phyloP scores from a whole-genome alignment of 2,888 invertebrate genomes.

The Electrophaes corylata region DNA sequence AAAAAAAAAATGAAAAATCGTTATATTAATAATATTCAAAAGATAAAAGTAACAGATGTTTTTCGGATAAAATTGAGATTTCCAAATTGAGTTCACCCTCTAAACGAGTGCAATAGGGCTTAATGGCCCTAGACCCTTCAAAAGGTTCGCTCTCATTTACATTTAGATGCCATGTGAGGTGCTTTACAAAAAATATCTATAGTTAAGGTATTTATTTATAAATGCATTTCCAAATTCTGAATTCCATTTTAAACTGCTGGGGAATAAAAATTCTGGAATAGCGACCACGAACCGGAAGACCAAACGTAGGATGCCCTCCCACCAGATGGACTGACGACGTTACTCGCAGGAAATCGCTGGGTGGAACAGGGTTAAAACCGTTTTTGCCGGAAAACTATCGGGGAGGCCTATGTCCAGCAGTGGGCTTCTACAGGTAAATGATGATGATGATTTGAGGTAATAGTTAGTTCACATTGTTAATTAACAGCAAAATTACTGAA shows the following conservation, averaged over 20 bases:
- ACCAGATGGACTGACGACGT: too few species aligned
- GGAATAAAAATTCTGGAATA: too few species aligned
- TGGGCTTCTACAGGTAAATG: too few species aligned
- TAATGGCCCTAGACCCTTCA: conserved; percentile 22
- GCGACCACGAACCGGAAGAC: too few species aligned
- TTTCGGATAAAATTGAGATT: conserved; percentile 13
- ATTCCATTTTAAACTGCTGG: background rate
- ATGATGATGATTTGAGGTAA: too few species aligned
- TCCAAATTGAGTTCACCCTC: conserved; percentile 24
- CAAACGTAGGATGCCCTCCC: too few species aligned
- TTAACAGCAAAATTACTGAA: background rate
- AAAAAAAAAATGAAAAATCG: too few species aligned
- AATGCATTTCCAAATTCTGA: background rate
- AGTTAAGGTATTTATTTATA: background rate
- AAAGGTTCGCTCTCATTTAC: conserved; percentile 37
- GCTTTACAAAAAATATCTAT: background rate
- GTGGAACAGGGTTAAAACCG: too few species aligned
- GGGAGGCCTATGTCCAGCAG: too few species aligned
- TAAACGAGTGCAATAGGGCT: conserved; percentile 31
- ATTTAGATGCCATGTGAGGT: conserved; percentile 32
- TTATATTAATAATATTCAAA: background rate
- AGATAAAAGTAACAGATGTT: conserved; percentile 5
- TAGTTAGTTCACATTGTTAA: background rate
- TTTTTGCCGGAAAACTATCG: too few species aligned
- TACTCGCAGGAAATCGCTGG: too few species aligned